phyloP scores from a whole-genome alignment of 2,797 vertebrate genomes.

The Diplodus puntazzo region DNA sequence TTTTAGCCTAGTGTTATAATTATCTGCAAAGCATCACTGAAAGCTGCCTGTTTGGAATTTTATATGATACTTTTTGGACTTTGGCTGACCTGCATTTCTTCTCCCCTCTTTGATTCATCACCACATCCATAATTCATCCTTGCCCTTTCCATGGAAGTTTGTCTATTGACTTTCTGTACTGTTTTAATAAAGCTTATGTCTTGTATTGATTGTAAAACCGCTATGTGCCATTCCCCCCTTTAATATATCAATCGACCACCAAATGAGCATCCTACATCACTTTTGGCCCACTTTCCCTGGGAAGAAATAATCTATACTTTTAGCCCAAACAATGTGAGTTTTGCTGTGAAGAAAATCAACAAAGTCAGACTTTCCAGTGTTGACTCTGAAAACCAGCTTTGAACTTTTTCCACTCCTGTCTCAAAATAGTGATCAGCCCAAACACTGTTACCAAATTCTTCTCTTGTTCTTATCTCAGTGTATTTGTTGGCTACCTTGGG shows the following conservation, averaged over 20 bases:
- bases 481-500: slow-evolving; percentile 24
- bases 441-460: slow-evolving; percentile 13
- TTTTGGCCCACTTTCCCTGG: slow-evolving; percentile 34
- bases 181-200: slow-evolving; percentile 61
- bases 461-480: slow-evolving; percentile 25
- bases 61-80: slow-evolving; percentile 52
- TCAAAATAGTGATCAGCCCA: slow-evolving; percentile 39
- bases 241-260: slow-evolving; percentile 55
- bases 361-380: slow-evolving; percentile 15
- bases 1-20: neutral
- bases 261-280: slow-evolving; percentile 53
- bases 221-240: slow-evolving; percentile 24
- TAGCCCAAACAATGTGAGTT: neutral
- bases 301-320: slow-evolving; percentile 12
- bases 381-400: slow-evolving; percentile 25
- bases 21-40: neutral
- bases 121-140: slow-evolving; percentile 61
- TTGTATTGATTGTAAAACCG: slow-evolving; percentile 59
- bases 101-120: slow-evolving; percentile 32
- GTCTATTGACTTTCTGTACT: slow-evolving; percentile 54
- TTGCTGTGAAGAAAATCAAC: slow-evolving; percentile 26
- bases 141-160: slow-evolving; percentile 64
- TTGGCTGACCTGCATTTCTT: slow-evolving; percentile 47
- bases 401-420: slow-evolving; percentile 18
- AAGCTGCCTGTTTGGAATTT: slow-evolving; percentile 31